Percentiles rank a stretch among this genome's conserved stretches.
Evolutionary conservation across 2,113 vertebrate genomes (phyloP).

Genomic region (Panthera uncia): DNA sequence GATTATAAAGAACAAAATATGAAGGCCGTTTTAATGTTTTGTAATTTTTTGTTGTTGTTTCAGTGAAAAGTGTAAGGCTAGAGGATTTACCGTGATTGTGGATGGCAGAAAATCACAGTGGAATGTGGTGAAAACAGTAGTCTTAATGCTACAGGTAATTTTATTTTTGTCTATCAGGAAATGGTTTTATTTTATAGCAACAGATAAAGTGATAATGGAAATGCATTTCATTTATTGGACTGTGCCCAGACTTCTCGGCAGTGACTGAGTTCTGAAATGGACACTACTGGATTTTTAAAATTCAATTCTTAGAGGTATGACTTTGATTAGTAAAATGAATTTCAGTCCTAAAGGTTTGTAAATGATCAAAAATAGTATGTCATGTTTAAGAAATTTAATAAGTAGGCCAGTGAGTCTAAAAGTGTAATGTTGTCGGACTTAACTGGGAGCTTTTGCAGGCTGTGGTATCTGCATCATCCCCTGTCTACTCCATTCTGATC

Average conservation of each 20-base stretch:
- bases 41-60: constrained; percentile 74
- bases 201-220: neutral
- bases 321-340: constrained; percentile 32
- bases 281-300: neutral
- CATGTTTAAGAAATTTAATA: neutral
- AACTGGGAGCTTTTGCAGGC: neutral
- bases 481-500: too few species aligned
- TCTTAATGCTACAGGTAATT: constrained; percentile 98
- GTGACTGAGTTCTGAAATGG: neutral
- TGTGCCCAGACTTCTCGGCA: neutral
- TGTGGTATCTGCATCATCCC: neutral
- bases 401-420: neutral
- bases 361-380: neutral
- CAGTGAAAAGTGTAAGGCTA: constrained; percentile 98
- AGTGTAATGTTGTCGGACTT: neutral
- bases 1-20: constrained; percentile 5
- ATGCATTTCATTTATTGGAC: neutral
- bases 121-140: constrained; percentile 98
- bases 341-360: neutral
- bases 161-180: constrained; percentile 2
- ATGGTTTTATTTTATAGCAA: constrained; percentile 5
- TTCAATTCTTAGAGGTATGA: neutral
- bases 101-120: constrained; percentile 98
- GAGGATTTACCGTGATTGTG: constrained; percentile 99
- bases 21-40: constrained; percentile 46